A percentile compares a stretch with the other conserved stretches of the same genome.
These are phyloP conservation scores for Zhuqinia jingwanae DNA, from an alignment of 2,888 invertebrate genomes.

Conservation along the genomic window DNA sequence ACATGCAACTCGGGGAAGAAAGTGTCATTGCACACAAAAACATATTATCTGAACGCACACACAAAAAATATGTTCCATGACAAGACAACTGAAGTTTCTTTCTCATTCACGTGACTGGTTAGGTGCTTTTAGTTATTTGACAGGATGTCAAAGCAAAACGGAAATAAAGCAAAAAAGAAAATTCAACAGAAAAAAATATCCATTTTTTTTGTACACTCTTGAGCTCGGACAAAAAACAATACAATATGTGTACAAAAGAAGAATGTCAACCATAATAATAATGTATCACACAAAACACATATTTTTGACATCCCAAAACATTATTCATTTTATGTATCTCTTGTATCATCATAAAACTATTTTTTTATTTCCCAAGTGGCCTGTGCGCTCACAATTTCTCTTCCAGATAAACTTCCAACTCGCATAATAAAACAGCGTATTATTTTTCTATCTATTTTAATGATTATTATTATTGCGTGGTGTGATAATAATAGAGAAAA, in stretches of 20 bases:
- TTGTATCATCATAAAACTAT: neutral
- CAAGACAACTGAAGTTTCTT: conserved; percentile 2
- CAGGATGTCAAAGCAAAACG: conserved; percentile 5
- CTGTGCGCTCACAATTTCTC: no score
- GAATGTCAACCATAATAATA: neutral
- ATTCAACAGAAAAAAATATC: no score
- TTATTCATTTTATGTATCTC: conserved; percentile 3
- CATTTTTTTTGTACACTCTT: neutral
- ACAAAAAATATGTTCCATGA: neutral
- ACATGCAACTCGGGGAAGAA: neutral
- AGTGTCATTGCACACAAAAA: neutral
- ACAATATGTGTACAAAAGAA: neutral
- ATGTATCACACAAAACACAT: neutral
- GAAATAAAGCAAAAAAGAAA: neutral
- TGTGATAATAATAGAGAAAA: neutral
- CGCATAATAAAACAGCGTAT: neutral
- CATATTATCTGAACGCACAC: neutral
- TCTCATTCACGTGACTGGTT: conserved; percentile 25
- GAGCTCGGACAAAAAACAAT: neutral
- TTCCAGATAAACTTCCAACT: conserved; percentile 15
- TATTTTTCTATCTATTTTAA: conserved; percentile 13
- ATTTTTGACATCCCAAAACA: conserved; percentile 12
- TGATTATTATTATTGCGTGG: neutral
- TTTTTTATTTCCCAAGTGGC: conserved; percentile 43
- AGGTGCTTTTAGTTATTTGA: neutral